Evolutionary conservation across 2,888 invertebrate species (phyloP), one percentile per base, ranked within the genome.

Genomic region (Erebia palarica): DNA sequence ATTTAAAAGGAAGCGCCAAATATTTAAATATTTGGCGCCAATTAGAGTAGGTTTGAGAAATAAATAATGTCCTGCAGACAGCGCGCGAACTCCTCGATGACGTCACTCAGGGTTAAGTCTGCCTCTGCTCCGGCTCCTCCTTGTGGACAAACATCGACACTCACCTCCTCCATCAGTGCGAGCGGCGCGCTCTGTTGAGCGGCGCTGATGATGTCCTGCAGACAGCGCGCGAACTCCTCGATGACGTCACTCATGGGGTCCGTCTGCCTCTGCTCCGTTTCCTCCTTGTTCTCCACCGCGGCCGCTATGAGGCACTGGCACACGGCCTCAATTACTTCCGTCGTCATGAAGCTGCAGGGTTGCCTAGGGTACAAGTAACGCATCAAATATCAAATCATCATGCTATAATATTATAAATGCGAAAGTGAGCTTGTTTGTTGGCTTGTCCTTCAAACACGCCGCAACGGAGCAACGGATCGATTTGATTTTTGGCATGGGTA

Each of bases 231-330:
- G 89, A 99, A 98, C 92, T 99, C 99, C 84, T 98, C 97, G 76
- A 99, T 95, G 77, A 99, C 96, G 82, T 96, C 94, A 63, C 95
- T 92, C 83, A 96, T 95, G 79, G 96, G 83, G 79, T 86, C 97
- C 96, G 96, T 95, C 95, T 96, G 83, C 96, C 96, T 80, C 96
- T 96, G 7, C 97, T 96, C 96, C 80, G 96, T 96, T 8, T 96
- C 96, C 96, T 81, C 96, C 96, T 82, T 96, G 61, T 96, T 95
- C 84, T 97, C 97, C 79, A 96, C 97, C 5, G 98, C 97, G 82
- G 98, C 97, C n/a, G 99, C 98, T 82, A 99, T 93, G 85, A 99
- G 94, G 87, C 99, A 99, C 84, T 98, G 97, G 82, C 98, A 97
- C 13, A 99, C 98, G 66, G 99, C 99, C 87, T 99, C 98, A 16